Evolutionary conservation across 2,797 vertebrate species (phyloP).

Genomic region (Darevskia nairensis): DNA sequence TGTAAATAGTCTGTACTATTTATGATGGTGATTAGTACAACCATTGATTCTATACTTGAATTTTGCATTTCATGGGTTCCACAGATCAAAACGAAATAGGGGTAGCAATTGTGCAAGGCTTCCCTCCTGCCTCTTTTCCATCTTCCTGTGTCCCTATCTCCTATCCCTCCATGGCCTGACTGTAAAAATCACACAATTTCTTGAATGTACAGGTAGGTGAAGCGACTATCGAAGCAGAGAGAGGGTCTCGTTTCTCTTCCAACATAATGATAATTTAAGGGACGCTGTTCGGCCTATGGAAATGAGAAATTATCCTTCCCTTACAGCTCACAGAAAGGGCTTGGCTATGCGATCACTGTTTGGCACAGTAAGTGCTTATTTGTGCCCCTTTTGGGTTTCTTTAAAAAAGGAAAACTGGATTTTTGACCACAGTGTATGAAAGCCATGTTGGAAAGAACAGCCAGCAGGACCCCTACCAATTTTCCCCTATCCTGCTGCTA

Average conservation of each 20-base stretch:
- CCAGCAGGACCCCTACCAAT: background rate
- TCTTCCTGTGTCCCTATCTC: background rate
- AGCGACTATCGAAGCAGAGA: background rate
- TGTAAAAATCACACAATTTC: background rate
- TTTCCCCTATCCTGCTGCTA: background rate
- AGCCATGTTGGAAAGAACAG: constrained; percentile 4
- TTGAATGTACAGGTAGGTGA: background rate
- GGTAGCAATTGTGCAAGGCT: background rate
- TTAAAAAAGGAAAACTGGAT: constrained; percentile 10
- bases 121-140: background rate
- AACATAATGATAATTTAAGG: too few relatives aligned
- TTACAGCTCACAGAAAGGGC: too few relatives aligned
- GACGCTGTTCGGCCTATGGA: too few relatives aligned
- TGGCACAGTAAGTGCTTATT: too few relatives aligned
- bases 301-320: too few relatives aligned
- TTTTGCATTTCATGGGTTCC: background rate
- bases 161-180: background rate
- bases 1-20: background rate
- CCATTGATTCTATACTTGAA: background rate
- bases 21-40: background rate
- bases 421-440: background rate
- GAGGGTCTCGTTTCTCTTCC: too few relatives aligned
- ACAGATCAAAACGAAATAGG: background rate
- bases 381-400: too few relatives aligned
- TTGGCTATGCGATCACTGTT: too few relatives aligned